phyloP scores from a whole-genome alignment of 2,888 invertebrate species.

The Melanargia galathea region DNA sequence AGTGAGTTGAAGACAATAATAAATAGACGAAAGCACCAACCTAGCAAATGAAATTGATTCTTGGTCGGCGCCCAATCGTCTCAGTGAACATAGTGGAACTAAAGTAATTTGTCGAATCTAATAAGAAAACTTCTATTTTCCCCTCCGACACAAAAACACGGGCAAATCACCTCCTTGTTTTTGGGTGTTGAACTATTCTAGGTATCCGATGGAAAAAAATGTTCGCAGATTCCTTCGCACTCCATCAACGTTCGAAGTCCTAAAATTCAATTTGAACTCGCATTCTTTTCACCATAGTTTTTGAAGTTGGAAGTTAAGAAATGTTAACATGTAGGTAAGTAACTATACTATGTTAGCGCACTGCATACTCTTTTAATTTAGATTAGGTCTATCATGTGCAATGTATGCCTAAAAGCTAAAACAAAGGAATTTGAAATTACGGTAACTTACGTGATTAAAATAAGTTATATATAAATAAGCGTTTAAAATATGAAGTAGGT shows the following conservation, averaged over 20 bases:
- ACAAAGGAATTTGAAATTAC: too few relatives aligned
- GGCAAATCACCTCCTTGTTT: constrained; percentile 35
- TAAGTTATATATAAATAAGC: too few relatives aligned
- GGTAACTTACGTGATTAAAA: too few relatives aligned
- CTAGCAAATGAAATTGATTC: constrained; percentile 30
- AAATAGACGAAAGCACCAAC: too few relatives aligned
- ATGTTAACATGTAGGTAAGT: not conserved
- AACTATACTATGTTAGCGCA: too few relatives aligned
- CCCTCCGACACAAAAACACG: constrained; percentile 46
- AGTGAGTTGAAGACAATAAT: too few relatives aligned
- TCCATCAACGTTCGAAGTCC: constrained; percentile 3
- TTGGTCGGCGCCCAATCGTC: constrained; percentile 35
- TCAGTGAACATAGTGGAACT: constrained; percentile 49
- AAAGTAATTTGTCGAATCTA: constrained; percentile 69
- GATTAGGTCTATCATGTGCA: too few relatives aligned
- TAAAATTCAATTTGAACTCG: constrained; percentile 28
- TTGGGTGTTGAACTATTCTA: constrained; percentile 32
- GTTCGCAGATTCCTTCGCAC: constrained; percentile 17
- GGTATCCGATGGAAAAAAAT: constrained; percentile 26
- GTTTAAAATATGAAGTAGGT: not conserved
- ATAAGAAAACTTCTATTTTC: constrained; percentile 70
- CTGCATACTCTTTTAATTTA: too few relatives aligned
- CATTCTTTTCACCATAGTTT: constrained; percentile 17
- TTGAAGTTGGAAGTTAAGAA: not conserved
- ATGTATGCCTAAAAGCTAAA: too few relatives aligned